Conservation (phyloP, 2,113 vertebrate genomes). For the Chaenogobius annularis region DNA sequence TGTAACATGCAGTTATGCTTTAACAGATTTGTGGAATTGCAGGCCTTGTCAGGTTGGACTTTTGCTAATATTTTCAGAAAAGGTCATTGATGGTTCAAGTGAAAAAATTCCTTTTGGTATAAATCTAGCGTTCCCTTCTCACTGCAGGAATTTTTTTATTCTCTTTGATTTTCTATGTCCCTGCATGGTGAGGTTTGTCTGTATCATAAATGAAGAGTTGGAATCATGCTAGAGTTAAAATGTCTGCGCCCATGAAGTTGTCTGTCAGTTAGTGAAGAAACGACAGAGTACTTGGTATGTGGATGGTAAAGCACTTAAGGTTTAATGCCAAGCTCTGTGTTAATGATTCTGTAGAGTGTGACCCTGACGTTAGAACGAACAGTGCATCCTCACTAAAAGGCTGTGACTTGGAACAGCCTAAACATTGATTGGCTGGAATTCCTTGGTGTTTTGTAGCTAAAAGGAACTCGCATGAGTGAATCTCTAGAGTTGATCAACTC, state of each 20-base stretch:
- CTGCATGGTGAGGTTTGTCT: background rate
- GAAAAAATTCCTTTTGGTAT: background rate
- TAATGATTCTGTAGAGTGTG: background rate
- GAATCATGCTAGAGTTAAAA: background rate
- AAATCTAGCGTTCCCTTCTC: background rate
- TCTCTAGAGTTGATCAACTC: constrained; percentile 45
- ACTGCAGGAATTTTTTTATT: background rate
- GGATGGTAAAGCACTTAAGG: background rate
- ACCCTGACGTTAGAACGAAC: background rate
- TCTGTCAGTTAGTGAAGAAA: background rate
- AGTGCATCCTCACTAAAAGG: background rate
- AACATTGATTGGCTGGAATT: constrained; percentile 1
- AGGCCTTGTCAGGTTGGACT: no score
- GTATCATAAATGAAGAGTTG: background rate
- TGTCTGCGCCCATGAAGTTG: background rate
- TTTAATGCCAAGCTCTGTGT: background rate
- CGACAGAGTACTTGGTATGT: background rate
- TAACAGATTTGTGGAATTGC: no score
- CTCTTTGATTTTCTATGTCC: constrained; percentile 2
- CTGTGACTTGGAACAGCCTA: constrained; percentile 4
- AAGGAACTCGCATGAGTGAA: constrained; percentile 35
- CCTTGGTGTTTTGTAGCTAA: background rate
- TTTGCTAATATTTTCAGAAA: background rate
- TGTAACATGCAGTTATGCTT: background rate
- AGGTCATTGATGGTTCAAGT: background rate